Base-by-base conservation (phyloP, 2,888 invertebrate genomes). In the Mesochorus sp. region DNA sequence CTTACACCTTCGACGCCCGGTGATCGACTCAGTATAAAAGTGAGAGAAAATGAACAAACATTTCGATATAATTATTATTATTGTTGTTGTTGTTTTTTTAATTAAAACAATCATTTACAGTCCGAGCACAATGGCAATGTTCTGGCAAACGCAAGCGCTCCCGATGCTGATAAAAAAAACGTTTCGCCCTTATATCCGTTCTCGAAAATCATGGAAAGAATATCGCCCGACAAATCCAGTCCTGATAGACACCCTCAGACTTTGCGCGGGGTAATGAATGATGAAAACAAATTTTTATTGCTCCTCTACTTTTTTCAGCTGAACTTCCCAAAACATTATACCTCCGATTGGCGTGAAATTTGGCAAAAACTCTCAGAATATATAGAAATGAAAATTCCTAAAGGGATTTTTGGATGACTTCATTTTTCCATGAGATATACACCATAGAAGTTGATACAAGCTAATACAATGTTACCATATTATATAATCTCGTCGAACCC, bases 111-210 rank as follows among this genome's bases (percentile, higher is more conserved):
- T 28, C n/a, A n/a, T 57, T 80, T 78, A 71, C 67, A 92, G 90
- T 82, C 92, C 76, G 91, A 92, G 79, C 87, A 92, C 80, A 93
- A 93, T 88, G 93, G 93, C 73, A 93, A 93, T 83, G 87, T 92
- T 79, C 87, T 91, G 49, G 88, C 90, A 21, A 90, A 86, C 80
- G 85, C 87, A 47, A 89, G 82, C 62, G 79, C 84, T 4, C 26
- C 74, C 1, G 83, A 85, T 42, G 83, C 79, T 1, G 91, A 91
- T n/a, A 90, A 89, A 76, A 91, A 91, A 79, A 82, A 82, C 53
- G 91, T 93, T 70, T 94, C 94, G 19, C 94, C 95, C 0, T 91
- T 95, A 53, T 94, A 94, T 76, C 95, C 95, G 0, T 95, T 95
- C 89, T 93, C 93, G 39, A 93, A 94, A 79, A 93, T 94, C 66